phyloP scores from a whole-genome alignment of 1,140 invertebrate species.

The Drosophila neocordata region DNA sequence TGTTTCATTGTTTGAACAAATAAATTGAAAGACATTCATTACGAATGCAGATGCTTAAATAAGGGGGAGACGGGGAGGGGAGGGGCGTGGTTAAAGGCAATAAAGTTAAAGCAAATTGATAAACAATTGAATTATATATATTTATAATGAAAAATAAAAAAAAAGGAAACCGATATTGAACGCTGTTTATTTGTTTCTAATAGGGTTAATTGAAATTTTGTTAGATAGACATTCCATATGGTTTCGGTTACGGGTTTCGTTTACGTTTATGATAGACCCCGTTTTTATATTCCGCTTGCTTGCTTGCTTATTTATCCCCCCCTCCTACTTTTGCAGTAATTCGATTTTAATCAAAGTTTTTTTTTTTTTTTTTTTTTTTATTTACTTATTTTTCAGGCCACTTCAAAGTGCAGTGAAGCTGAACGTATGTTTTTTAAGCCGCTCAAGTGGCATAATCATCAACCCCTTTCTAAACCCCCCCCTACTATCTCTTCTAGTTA shows the following conservation, averaged over 20 bases:
- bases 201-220: background rate
- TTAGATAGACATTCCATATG: conserved; percentile 6
- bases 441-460: conserved; percentile 11
- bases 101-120: background rate
- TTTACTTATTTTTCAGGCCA: background rate
- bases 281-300: background rate
- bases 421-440: conserved; percentile 10
- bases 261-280: too few species aligned
- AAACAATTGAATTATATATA: background rate
- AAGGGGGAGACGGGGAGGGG: conserved; percentile 6
- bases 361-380: too few species aligned
- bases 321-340: background rate
- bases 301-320: background rate
- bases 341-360: conserved; percentile 7
- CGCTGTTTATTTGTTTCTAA: background rate
- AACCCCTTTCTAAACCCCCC: background rate
- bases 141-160: background rate
- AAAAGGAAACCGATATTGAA: background rate
- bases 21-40: conserved; percentile 59
- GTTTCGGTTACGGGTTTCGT: background rate
- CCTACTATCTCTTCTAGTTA: background rate
- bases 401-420: conserved; percentile 9
- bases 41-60: conserved; percentile 26
- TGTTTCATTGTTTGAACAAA: conserved; percentile 33
- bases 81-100: too few species aligned